Evolutionary conservation across 1,140 invertebrate genomes (phyloP), one percentile per base, ranked within the genome.

Genomic region (Andricus grossulariae): DNA sequence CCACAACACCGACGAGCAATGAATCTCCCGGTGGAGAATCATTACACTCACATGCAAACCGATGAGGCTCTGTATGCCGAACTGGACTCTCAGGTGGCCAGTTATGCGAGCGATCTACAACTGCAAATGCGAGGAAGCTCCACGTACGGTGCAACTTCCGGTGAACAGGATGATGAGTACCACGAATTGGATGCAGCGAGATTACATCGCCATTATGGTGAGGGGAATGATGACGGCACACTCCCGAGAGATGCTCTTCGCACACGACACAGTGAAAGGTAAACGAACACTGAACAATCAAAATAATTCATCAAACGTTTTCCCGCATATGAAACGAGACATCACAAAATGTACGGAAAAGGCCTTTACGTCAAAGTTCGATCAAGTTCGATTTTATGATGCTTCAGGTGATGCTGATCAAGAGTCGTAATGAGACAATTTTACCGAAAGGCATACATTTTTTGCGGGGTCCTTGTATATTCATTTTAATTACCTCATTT

Each of bases 11-110:
- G 90, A 78, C 85, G 89, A 39, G 82, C 89, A 21, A 89, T 90
- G 77, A 90, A 91, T 85, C 88, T 91, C 4, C 93, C 93, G 3
- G 93, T 93, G 13, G 94, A 94, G 86, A 95, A 95, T 84, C 94
- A 95, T 85, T 95, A 95, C 84, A 95, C 94, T 11, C 94, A 94
- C 84, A 93, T 95, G 93, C 94, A 95, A 74, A 94, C 94, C 71
- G 92, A 94, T 57, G 94, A 95, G 83, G 94, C 94, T 1, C 89
- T 95, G 1, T 95, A 95, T 83, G 94, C 94, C 25, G 94, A 95
- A 87, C 88, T 95, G 77, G 94, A 95, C 85, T 90, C 89, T 39
- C 90, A 91, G 81, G 88, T 90, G 71, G 88, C 90, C 74, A 91
- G 90, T 86, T 91, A 91, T 84, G 90, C 90, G 54, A 91, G 90